Evolutionary conservation across 2,888 invertebrate species (phyloP), one percentile per base, ranked within the genome.

Genomic region (Drosophila conformis): DNA sequence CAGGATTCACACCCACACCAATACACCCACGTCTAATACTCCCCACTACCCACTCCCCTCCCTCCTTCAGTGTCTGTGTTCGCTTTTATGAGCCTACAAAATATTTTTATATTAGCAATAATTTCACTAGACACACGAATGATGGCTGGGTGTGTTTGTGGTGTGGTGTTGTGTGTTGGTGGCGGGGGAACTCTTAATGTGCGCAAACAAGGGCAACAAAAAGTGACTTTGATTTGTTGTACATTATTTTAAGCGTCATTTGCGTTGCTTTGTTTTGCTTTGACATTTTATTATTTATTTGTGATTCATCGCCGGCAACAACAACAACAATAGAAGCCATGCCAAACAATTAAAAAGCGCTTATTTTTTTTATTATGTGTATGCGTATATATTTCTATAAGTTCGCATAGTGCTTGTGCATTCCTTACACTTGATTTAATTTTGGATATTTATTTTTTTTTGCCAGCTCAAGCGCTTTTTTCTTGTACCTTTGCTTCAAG

Each of bases 41-140:
- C 54, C 53, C 36, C 65, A 46, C 56, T 31, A 1, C 35, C 46
- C 31, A 15, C 38, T 6, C 58, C 8, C 38, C n/a, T 11, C 7
- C 31, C 25, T n/a, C 42, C 33, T 46, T 10, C 46, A 48, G 69
- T 76, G 69, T 73, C 60, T 69, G 35, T 71, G 66, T 70, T 83
- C 82, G 79, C 82, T 90, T 91, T 90, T 91, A 91, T 76, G 91
- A 85, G 85, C 86, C 86, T 78, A 90, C 85, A 91, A 88, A 89
- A 87, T 82, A 82, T 88, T 91, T 84, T 91, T 90, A 91, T 91
- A 86, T 87, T 90, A 87, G 90, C 90, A 87, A 90, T 90, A 87
- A 89, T 90, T 90, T 90, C 79, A 86, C 86, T 78, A 82, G 82
- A 76, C 87, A 74, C 72, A 72, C 64, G 71, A 65, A 56, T 60